These are phyloP conservation scores for Ceratotherium simum DNA, from an alignment of 2,113 vertebrate genomes.

Conservation along the genomic window DNA sequence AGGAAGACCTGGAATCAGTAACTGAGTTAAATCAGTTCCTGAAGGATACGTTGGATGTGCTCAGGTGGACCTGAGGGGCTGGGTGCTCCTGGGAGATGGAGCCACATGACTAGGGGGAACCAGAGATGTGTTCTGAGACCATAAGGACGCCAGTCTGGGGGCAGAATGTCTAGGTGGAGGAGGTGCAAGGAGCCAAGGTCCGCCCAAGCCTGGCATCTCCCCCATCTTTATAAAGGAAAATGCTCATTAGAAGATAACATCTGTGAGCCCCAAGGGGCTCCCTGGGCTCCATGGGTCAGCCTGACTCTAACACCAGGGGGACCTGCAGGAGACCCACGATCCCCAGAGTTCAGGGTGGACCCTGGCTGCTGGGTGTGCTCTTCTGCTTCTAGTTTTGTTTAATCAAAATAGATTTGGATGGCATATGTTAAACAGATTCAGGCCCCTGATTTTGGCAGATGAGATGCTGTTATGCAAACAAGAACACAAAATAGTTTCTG, in stretches of 20 bases:
- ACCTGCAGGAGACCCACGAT: accelerated
- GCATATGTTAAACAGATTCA: accelerated
- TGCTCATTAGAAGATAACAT: background rate
- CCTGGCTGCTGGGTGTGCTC: accelerated
- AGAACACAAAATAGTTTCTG: accelerated
- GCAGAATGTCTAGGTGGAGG: background rate
- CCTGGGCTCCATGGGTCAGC: background rate
- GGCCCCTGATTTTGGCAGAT: background rate
- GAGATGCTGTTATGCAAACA: too few relatives aligned
- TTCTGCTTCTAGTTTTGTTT: background rate
- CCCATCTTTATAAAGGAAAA: background rate
- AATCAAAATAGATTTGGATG: too few relatives aligned
- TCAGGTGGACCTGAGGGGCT: accelerated
- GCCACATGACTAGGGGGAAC: accelerated
- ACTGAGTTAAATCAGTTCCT: background rate
- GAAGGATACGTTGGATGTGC: background rate
- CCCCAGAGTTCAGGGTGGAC: background rate
- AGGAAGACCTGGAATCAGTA: background rate
- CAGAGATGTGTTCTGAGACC: accelerated
- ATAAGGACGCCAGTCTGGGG: too few relatives aligned
- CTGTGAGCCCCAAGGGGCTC: accelerated
- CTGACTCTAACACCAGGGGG: accelerated
- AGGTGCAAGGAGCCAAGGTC: accelerated
- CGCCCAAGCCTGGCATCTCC: accelerated
- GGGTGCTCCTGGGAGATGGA: background rate